These are phyloP conservation scores for Microplitis demolitor DNA, from an alignment of 1,140 invertebrate genomes.

Conservation along the genomic window DNA sequence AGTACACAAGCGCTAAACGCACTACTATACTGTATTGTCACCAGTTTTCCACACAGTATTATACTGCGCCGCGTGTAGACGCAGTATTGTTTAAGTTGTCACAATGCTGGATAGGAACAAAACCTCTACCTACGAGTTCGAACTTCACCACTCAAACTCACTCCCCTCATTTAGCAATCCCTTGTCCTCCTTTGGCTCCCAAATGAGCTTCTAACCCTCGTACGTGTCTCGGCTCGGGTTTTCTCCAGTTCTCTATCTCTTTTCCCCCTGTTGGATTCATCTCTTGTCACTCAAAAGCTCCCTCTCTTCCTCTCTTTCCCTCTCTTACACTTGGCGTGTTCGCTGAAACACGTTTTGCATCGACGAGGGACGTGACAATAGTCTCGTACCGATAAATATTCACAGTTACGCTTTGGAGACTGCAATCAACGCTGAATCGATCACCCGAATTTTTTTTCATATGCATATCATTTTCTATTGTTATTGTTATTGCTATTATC, in stretches of 20 bases:
- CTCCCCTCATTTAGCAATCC: conserved; percentile 20
- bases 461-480: too few relatives aligned
- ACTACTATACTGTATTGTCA: not conserved
- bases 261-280: not conserved
- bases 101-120: conserved; percentile 49
- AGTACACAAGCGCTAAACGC: conserved; percentile 20
- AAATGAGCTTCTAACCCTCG: not conserved
- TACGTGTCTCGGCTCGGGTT: conserved; percentile 17
- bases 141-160: conserved; percentile 44
- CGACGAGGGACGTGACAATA: conserved; percentile 2
- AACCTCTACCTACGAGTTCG: conserved; percentile 48
- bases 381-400: not conserved
- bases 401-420: not conserved
- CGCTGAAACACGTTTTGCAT: not conserved
- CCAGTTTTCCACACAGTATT: too few relatives aligned
- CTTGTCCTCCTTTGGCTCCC: conserved; percentile 9
- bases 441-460: not conserved
- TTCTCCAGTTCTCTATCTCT: not conserved
- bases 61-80: conserved; percentile 4
- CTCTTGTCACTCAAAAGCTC: too few relatives aligned
- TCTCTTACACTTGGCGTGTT: conserved; percentile 10
- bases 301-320: not conserved
- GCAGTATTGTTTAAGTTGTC: conserved; percentile 54
- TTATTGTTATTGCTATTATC: too few relatives aligned
- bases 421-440: not conserved